These are phyloP conservation scores for Calyptommatus sinebrachiatus DNA, from an alignment of 2,113 vertebrate genomes.

Conservation along the genomic window DNA sequence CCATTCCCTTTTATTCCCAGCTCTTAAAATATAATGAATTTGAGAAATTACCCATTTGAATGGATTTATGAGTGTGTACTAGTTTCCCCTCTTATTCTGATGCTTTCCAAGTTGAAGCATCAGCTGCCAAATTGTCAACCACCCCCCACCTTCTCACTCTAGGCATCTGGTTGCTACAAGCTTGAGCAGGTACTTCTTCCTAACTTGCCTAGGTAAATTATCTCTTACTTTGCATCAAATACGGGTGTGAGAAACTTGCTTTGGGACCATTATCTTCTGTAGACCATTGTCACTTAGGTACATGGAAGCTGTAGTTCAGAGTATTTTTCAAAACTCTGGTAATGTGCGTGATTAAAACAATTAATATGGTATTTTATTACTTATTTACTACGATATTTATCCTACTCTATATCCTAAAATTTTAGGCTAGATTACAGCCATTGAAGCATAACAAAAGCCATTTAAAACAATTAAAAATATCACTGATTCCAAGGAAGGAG, in stretches of 20 bases:
- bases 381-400: too few relatives aligned
- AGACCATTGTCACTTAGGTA: too few relatives aligned
- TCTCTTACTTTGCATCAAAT: accelerated
- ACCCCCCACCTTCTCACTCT: neutral
- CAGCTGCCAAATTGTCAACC: neutral
- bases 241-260: accelerated
- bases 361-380: too few relatives aligned
- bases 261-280: too few relatives aligned
- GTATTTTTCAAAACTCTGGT: too few relatives aligned
- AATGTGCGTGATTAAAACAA: too few relatives aligned
- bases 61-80: neutral
- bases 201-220: accelerated
- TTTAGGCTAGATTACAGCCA: too few relatives aligned
- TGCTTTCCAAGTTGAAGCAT: neutral
- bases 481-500: too few relatives aligned
- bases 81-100: neutral
- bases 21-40: neutral
- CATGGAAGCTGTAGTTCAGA: too few relatives aligned
- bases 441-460: too few relatives aligned
- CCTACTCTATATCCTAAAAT: too few relatives aligned
- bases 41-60: conserved; percentile 12
- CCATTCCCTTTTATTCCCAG: conserved; percentile 20
- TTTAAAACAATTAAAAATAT: too few relatives aligned
- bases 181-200: conserved; percentile 1
- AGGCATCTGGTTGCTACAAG: accelerated